These are phyloP conservation scores for Eupithecia dodoneata DNA, from an alignment of 2,888 invertebrate species.

Conservation along the genomic window DNA sequence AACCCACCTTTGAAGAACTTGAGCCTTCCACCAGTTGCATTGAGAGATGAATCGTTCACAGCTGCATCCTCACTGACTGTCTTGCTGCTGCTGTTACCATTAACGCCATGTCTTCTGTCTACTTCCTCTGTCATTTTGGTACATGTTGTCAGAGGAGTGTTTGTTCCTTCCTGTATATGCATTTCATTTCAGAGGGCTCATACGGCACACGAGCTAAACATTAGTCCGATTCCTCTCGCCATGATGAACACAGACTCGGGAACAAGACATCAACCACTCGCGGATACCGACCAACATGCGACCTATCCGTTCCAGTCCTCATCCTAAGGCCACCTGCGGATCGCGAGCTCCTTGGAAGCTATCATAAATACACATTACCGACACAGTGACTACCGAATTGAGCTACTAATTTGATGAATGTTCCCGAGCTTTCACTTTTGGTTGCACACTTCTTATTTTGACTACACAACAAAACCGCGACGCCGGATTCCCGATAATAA, in stretches of 20 bases:
- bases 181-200: slow-evolving; percentile 86
- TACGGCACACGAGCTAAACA: slow-evolving; percentile 78
- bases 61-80: slow-evolving; percentile 77
- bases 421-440: slow-evolving; percentile 61
- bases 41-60: slow-evolving; percentile 73
- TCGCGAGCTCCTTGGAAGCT: slow-evolving; percentile 72
- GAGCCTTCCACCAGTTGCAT: slow-evolving; percentile 88
- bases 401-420: slow-evolving; percentile 62
- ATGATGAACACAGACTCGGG: slow-evolving; percentile 70
- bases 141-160: slow-evolving; percentile 89
- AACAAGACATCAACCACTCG: slow-evolving; percentile 70
- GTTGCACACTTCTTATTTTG: slow-evolving; percentile 66
- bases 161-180: slow-evolving; percentile 86
- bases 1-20: slow-evolving; percentile 91
- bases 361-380: slow-evolving; percentile 81
- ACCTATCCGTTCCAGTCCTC: slow-evolving; percentile 78
- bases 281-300: slow-evolving; percentile 69
- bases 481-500: slow-evolving; percentile 77
- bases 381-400: slow-evolving; percentile 76
- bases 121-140: slow-evolving; percentile 86
- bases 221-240: slow-evolving; percentile 77
- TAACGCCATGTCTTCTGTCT: slow-evolving; percentile 89
- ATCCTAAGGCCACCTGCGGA: slow-evolving; percentile 83
- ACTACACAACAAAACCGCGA: slow-evolving; percentile 71
- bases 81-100: slow-evolving; percentile 87